Base-by-base conservation (phyloP, 2,113 vertebrate genomes). In the Urocolius indicus region DNA sequence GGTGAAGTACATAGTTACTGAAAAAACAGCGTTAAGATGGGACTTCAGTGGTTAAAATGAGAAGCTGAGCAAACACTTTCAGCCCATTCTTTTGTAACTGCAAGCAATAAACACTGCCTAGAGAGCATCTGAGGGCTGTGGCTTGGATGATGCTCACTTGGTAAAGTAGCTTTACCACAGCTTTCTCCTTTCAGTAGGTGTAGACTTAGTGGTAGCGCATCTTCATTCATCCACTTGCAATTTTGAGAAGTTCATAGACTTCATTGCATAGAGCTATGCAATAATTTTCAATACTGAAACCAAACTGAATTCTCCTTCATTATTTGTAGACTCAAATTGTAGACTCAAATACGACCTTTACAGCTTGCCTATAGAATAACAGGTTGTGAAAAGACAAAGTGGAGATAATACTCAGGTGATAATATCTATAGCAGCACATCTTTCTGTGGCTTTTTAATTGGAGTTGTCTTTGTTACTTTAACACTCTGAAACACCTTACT, bases 151-250 rank as follows among this genome's bases (percentile, higher is more conserved):
- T 69, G 16, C 1, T 48, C 34, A 5, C 11, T 16, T 43, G 6
- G 5, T 18, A 16, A 63, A 69, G 11, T 11, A 30, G 38, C 18
- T 23, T 41, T 22, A 17, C 16, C 34, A 36, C 11, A 78, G 29
- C 4, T 83, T 46, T 26, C 16, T 14, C 13, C 36, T 57, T 27
- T 43, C 45, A 18, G 11, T n/a, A 3, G 17, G 26, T 66, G 14
- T 6, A 66, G 22, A 5, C 1, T 7, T 30, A 23, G 18, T 10
- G 9, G 9, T 26, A 13, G 5, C 9, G 1, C 10, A 18, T 9
- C 13, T 15, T 49, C 14, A 6, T 45, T 22, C 22, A 62, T 27
- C 5, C 1, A 13, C 7, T 3, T 1, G 0, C 13, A 59, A 14
- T 19, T 83, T 67, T 55, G 9, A 6, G 17, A 65, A 24, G 4